A percentile compares a stretch with the other conserved stretches of the same genome.
Evolutionary conservation across 2,113 vertebrate genomes (phyloP).

Genomic region (Elephas maximus): DNA sequence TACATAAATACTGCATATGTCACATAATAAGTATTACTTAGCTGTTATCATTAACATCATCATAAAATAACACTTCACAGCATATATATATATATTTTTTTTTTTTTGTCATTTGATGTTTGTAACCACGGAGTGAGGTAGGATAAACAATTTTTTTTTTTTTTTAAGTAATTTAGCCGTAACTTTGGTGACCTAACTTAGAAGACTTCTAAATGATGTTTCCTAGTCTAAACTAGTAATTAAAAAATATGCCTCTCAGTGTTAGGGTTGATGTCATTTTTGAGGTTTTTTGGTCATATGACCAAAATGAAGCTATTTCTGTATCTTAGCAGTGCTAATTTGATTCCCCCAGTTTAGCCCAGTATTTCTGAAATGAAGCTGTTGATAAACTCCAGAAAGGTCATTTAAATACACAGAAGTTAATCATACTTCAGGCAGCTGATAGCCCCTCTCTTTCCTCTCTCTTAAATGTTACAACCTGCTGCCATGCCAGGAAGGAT

Average conservation of each 20-base stretch:
- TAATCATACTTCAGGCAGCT: neutral
- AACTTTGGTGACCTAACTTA: constrained; percentile 51
- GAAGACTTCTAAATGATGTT: constrained; percentile 51
- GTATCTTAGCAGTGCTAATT: constrained; percentile 50
- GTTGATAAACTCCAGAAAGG: constrained; percentile 29
- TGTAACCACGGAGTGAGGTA: neutral
- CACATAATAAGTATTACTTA: neutral
- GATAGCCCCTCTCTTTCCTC: neutral
- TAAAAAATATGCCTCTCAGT: constrained; percentile 14
- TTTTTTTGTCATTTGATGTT: neutral
- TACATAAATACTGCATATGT: neutral
- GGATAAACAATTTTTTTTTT: neutral
- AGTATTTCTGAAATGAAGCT: constrained; percentile 42
- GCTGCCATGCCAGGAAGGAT: neutral
- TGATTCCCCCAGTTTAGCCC: constrained; percentile 36
- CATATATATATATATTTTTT: neutral
- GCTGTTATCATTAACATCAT: neutral
- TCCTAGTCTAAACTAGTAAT: constrained; percentile 44
- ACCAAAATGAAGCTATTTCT: constrained; percentile 51
- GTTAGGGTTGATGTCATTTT: constrained; percentile 52
- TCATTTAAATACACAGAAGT: constrained; percentile 10
- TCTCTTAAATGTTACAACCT: neutral
- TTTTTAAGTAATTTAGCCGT: neutral
- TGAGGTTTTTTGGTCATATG: constrained; percentile 18
- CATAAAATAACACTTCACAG: neutral